A percentile compares a stretch with the other conserved stretches of the same genome.
Conservation (phyloP, 2,113 vertebrate genomes). For the Gallinago paraguaiae region DNA sequence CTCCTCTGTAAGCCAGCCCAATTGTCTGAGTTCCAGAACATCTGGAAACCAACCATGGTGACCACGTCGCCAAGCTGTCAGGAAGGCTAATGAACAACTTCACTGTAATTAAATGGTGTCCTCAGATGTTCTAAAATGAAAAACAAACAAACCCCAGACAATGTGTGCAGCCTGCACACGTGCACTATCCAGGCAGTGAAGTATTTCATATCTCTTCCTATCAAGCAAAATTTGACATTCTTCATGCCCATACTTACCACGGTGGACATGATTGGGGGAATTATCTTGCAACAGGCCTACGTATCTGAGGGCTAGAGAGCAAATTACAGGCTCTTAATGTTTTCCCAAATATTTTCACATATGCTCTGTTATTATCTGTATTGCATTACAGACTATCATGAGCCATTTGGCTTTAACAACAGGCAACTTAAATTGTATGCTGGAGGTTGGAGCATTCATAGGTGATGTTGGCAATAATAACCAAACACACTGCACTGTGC, state of each 20-base stretch:
- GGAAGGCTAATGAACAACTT: neutral
- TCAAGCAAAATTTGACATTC: neutral
- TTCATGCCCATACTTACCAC: neutral
- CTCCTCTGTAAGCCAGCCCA: neutral
- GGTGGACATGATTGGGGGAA: neutral
- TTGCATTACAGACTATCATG: constrained; percentile 39
- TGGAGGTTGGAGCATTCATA: rapidly evolving
- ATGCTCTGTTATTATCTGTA: constrained; percentile 41
- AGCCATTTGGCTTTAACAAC: constrained; percentile 15
- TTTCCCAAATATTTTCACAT: constrained; percentile 30
- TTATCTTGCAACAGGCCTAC: neutral
- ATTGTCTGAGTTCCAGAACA: neutral
- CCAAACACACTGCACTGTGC: neutral
- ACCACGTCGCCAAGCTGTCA: rapidly evolving
- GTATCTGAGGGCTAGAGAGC: neutral
- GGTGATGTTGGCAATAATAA: rapidly evolving
- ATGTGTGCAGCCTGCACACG: neutral
- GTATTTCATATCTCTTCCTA: neutral
- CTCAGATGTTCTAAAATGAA: neutral
- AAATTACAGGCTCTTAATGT: constrained; percentile 49
- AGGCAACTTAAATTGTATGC: neutral
- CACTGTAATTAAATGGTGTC: neutral
- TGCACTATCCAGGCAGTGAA: neutral
- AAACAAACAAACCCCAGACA: neutral
- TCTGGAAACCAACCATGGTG: neutral